phyloP scores from a whole-genome alignment of 2,113 vertebrate species.

The Semicossyphus pulcher region DNA sequence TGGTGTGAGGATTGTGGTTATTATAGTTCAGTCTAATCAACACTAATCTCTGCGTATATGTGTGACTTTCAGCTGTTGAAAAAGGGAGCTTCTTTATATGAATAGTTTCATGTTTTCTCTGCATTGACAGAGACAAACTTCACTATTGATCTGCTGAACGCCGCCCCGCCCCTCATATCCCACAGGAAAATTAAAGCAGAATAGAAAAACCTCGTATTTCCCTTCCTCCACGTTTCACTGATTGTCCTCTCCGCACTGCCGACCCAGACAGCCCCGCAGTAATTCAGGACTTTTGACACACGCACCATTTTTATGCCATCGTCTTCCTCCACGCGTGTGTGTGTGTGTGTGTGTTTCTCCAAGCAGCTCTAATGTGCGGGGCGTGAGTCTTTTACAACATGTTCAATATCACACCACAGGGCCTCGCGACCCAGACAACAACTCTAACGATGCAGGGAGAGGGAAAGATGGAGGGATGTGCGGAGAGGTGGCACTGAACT shows the following conservation, averaged over 20 bases:
- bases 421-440: constrained; percentile 67
- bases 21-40: not conserved
- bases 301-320: constrained; percentile 25
- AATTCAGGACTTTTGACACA: constrained; percentile 61
- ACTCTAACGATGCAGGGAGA: constrained; percentile 64
- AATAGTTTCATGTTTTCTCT: constrained; percentile 52
- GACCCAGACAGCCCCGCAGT: constrained; percentile 73
- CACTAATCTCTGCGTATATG: not conserved
- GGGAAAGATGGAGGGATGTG: constrained; percentile 51
- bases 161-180: constrained; percentile 48
- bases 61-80: constrained; percentile 6
- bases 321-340: constrained; percentile 4
- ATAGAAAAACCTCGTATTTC: constrained; percentile 53
- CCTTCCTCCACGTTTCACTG: constrained; percentile 39
- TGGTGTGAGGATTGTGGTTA: not conserved
- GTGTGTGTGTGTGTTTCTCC: constrained; percentile 45
- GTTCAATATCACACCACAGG: constrained; percentile 78
- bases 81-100: constrained; percentile 8
- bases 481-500: constrained; percentile 61
- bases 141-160: constrained; percentile 66
- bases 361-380: constrained; percentile 68
- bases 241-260: constrained; percentile 64
- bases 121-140: constrained; percentile 67
- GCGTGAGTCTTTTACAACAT: constrained; percentile 77
- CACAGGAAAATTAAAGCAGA: constrained; percentile 69